Evolutionary conservation across 2,888 invertebrate genomes (phyloP), one percentile per base, ranked within the genome.

Genomic region (Carabus problematicus): DNA sequence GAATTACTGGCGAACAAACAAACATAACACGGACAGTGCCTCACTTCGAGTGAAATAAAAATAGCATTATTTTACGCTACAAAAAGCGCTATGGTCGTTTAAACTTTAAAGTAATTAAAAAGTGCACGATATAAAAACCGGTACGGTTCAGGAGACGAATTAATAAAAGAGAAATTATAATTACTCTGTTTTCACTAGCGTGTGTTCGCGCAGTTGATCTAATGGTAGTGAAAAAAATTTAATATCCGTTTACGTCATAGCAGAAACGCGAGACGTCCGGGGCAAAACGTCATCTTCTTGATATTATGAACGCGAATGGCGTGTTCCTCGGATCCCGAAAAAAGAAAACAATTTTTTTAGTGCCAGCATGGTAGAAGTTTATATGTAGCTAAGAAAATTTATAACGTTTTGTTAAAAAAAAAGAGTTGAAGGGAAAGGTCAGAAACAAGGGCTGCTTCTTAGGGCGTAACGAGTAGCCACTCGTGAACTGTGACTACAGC

Each of bases 271-370:
- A 60, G 19, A 42, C 54, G 52, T 52, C 52, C 52, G 18, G 9
- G 9, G 52, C 19, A 12, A 52, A 52, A 52, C 19, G 67, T 60
- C 60, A 67, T 45, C 67, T 47, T n/a, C 42, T 7, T 42, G 59
- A 67, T 67, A 67, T 67, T 67, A 67, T 52, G 67, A 67, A 67
- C 60, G 59, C 67, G 67, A 60, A 67, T 67, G 52, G 67, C 67
- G 60, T 67, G 67, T 67, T 67, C 60, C 66, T 67, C 41, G 45
- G 60, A 67, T 66, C 60, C 52, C 59, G 42, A 49, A 49, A 54
- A 67, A 67, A 60, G 54, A 60, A 60, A 67, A 60, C 54, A 66
- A 66, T 67, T 67, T 67, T 49, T 14, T 40, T 59, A 12, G 52
- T 59, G 29, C 59, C 47, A 58, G 66, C 66, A 29, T 55, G 64